Evolutionary conservation across 2,888 invertebrate genomes (phyloP).

Genomic region (Pyrgus malvae): DNA sequence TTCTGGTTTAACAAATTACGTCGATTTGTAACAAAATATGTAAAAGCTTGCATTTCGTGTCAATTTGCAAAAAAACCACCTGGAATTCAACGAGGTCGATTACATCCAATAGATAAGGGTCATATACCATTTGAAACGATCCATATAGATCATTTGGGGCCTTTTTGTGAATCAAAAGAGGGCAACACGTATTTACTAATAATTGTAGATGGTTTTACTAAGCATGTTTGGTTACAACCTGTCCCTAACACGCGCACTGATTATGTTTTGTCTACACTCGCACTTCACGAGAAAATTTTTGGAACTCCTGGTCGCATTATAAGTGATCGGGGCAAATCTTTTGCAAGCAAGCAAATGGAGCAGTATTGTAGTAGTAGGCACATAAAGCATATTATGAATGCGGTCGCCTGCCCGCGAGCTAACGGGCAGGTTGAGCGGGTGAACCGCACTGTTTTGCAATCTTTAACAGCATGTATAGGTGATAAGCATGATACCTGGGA

Average conservation of each 20-base stretch:
- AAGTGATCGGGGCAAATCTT: conserved; percentile 28
- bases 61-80: conserved; percentile 29
- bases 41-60: conserved; percentile 28
- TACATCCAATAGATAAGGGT: conserved; percentile 29
- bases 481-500: conserved; percentile 10
- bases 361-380: background rate
- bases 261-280: conserved; percentile 14
- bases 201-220: conserved; percentile 28
- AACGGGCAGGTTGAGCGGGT: conserved; percentile 16
- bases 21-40: conserved; percentile 29
- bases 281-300: conserved; percentile 8
- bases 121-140: conserved; percentile 26
- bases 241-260: conserved; percentile 15
- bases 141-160: conserved; percentile 30
- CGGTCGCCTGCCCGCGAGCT: conserved; percentile 10
- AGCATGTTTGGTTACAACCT: conserved; percentile 27
- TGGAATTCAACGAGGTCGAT: conserved; percentile 20
- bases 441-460: conserved; percentile 15
- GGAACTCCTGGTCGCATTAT: conserved; percentile 26
- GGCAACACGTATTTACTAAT: conserved; percentile 26
- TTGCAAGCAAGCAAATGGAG: background rate
- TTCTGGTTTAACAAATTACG: conserved; percentile 28
- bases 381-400: conserved; percentile 10
- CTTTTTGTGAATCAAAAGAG: conserved; percentile 25
- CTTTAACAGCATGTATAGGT: conserved; percentile 5